Conservation (phyloP, 1,140 invertebrate genomes). For the Lucilia cuprina region DNA sequence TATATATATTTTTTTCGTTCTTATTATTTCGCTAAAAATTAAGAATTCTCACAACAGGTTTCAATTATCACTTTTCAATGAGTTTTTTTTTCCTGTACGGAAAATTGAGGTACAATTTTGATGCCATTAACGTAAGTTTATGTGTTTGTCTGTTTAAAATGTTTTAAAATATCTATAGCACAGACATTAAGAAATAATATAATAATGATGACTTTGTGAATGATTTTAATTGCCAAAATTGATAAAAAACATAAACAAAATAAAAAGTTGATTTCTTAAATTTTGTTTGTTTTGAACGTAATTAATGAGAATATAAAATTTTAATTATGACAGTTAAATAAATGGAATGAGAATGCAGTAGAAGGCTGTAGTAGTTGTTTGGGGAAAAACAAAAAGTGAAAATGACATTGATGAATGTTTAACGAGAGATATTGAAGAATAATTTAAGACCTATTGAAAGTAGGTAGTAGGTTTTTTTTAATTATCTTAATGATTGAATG, state of each 20-base stretch:
- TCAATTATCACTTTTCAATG: conserved; percentile 15
- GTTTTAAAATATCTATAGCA: not conserved
- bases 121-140: too few relatives aligned
- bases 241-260: not conserved
- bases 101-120: not conserved
- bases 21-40: not conserved
- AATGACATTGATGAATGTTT: not conserved
- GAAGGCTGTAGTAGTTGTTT: not conserved
- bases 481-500: too few relatives aligned
- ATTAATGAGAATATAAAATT: not conserved
- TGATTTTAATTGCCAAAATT: conserved; percentile 12
- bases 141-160: not conserved
- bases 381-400: not conserved
- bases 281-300: not conserved
- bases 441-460: too few relatives aligned
- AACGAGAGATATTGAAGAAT: not conserved
- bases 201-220: not conserved
- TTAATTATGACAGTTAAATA: not conserved
- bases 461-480: too few relatives aligned
- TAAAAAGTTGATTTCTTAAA: not conserved
- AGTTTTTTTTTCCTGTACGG: not conserved
- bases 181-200: not conserved
- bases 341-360: not conserved
- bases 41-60: conserved; percentile 5
- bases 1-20: not conserved